A percentile compares a stretch with the other conserved stretches of the same genome.
Evolutionary conservation across 2,888 invertebrate genomes (phyloP).

Genomic region (Augochlorella aurata): DNA sequence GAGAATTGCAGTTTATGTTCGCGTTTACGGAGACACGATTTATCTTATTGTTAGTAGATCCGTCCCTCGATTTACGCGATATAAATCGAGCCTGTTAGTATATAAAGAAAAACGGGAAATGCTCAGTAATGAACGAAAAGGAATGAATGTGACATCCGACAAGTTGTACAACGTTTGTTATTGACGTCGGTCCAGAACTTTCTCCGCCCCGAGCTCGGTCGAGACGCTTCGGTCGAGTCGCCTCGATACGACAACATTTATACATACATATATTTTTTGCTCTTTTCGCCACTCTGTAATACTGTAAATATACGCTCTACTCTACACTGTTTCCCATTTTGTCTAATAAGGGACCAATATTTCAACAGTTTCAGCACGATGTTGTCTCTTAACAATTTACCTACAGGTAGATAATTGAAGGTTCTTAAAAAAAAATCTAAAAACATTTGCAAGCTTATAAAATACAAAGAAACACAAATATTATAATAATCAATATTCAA

Average conservation of each 20-base stretch:
- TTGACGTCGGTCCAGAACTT: slow-evolving; percentile 3
- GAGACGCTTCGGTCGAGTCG: no score
- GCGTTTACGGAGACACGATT: no score
- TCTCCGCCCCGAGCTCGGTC: neutral
- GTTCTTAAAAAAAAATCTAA: no score
- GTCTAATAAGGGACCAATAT: neutral
- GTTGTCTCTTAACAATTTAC: neutral
- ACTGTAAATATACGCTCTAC: slow-evolving; percentile 6
- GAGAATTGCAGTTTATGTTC: no score
- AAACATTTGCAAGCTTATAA: no score
- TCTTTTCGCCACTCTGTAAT: neutral
- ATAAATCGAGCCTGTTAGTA: neutral
- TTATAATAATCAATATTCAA: no score
- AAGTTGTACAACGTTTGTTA: neutral
- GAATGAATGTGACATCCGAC: neutral
- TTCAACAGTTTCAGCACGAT: neutral
- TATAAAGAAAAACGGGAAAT: neutral
- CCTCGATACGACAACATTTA: neutral
- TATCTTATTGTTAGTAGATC: neutral
- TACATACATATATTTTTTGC: neutral
- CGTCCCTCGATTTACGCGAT: neutral
- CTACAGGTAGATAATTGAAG: neutral
- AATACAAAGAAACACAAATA: no score
- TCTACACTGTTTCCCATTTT: neutral
- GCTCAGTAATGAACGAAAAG: neutral